A percentile compares a stretch with the other conserved stretches of the same genome.
These are phyloP conservation scores for Lasaia peninsularis DNA, from an alignment of 1,140 invertebrate genomes.

Conservation along the genomic window DNA sequence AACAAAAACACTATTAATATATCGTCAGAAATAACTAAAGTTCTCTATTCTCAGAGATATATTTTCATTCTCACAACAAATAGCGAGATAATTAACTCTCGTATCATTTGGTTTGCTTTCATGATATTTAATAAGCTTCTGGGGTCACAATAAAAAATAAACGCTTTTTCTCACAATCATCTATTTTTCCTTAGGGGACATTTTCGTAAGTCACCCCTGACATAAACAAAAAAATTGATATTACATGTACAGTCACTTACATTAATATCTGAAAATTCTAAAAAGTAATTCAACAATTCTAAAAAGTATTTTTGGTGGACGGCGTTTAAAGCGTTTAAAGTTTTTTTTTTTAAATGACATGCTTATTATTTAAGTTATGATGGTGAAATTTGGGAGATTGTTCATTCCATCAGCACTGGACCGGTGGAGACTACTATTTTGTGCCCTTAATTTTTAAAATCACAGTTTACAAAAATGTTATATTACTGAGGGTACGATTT, in stretches of 20 bases:
- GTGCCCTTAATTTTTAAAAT: no score
- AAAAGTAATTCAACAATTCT: no score
- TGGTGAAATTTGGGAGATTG: no score
- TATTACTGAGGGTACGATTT: no score
- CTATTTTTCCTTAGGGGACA: neutral
- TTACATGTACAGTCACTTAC: neutral
- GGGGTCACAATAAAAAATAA: neutral
- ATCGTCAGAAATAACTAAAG: constrained; percentile 21
- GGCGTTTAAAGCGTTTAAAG: no score
- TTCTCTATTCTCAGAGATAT: neutral
- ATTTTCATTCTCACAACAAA: neutral
- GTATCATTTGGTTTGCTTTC: neutral
- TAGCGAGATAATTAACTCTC: constrained; percentile 9
- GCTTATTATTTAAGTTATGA: no score
- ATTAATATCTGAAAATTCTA: neutral
- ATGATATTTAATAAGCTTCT: neutral
- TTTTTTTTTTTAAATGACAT: no score
- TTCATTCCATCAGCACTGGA: no score
- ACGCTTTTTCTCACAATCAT: neutral
- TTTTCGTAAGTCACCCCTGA: neutral
- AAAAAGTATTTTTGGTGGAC: no score
- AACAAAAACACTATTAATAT: constrained; percentile 22
- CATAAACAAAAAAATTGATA: neutral
- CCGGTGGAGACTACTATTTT: no score
- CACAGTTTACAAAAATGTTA: no score